phyloP scores from a whole-genome alignment of 2,888 invertebrate species.

The Drosophila anceps region DNA sequence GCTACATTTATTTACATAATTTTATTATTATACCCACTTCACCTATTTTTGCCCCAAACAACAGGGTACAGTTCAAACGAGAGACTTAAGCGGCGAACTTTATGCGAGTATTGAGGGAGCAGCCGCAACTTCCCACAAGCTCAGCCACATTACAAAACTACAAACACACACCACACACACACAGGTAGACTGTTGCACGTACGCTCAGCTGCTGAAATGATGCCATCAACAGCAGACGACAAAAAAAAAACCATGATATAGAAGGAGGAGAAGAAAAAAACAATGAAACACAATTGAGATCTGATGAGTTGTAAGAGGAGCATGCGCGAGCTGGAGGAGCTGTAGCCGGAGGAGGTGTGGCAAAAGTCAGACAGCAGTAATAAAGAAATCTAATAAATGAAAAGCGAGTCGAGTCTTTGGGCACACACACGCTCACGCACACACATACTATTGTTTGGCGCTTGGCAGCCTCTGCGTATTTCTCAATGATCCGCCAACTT shows the following conservation, averaged over 20 bases:
- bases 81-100: conserved; percentile 75
- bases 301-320: conserved; percentile 23
- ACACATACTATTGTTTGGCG: conserved; percentile 47
- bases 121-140: conserved; percentile 73
- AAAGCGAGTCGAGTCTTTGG: conserved; percentile 44
- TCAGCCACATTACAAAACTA: conserved; percentile 64
- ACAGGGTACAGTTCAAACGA: conserved; percentile 46
- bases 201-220: conserved; percentile 77
- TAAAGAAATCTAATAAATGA: conserved; percentile 73
- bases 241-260: conserved; percentile 19
- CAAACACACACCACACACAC: conserved; percentile 29
- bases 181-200: conserved; percentile 33
- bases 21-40: conserved; percentile 12
- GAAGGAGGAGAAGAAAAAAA: conserved; percentile 21
- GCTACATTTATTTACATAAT: neutral
- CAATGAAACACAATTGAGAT: conserved; percentile 41
- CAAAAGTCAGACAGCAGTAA: conserved; percentile 56
- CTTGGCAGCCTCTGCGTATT: conserved; percentile 40
- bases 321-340: conserved; percentile 4
- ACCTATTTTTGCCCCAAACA: neutral
- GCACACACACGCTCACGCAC: conserved; percentile 17
- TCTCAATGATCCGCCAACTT: conserved; percentile 65
- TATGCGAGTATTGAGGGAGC: conserved; percentile 66
- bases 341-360: conserved; percentile 36
- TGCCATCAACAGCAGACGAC: conserved; percentile 77